These are phyloP conservation scores for Odontocerum albicorne DNA, from an alignment of 2,888 invertebrate species.

Conservation along the genomic window DNA sequence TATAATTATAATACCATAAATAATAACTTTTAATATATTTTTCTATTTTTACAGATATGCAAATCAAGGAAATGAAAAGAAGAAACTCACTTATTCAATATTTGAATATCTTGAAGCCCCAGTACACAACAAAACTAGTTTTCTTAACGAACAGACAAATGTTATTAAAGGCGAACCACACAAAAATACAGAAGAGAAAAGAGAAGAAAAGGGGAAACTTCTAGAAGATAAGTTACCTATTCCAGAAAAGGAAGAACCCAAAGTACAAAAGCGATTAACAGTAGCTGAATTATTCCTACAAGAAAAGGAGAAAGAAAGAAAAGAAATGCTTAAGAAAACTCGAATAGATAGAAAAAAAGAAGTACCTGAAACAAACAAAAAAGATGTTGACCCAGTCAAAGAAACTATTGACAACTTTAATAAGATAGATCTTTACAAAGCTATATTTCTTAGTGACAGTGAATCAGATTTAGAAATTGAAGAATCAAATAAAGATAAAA, in stretches of 20 bases:
- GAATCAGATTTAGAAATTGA: constrained; percentile 61
- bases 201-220: constrained; percentile 1
- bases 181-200: constrained; percentile 12
- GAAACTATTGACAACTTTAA: constrained; percentile 55
- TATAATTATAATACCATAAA: too few species aligned
- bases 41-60: constrained; percentile 45
- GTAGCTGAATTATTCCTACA: constrained; percentile 53
- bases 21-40: constrained; percentile 1
- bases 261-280: constrained; percentile 44
- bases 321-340: constrained; percentile 35
- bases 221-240: background rate
- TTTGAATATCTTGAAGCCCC: constrained; percentile 75
- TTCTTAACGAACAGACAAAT: constrained; percentile 49
- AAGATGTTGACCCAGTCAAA: constrained; percentile 41
- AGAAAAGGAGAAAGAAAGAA: constrained; percentile 48
- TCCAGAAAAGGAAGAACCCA: background rate
- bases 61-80: constrained; percentile 48
- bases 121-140: constrained; percentile 58
- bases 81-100: constrained; percentile 70
- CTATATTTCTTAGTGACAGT: constrained; percentile 84
- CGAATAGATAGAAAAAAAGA: constrained; percentile 17
- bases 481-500: constrained; percentile 38
- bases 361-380: constrained; percentile 13
- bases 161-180: constrained; percentile 9
- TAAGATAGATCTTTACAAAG: constrained; percentile 79